Evolutionary conservation across 2,888 invertebrate species (phyloP).

Genomic region (Caenorhabditis sulstoni): DNA sequence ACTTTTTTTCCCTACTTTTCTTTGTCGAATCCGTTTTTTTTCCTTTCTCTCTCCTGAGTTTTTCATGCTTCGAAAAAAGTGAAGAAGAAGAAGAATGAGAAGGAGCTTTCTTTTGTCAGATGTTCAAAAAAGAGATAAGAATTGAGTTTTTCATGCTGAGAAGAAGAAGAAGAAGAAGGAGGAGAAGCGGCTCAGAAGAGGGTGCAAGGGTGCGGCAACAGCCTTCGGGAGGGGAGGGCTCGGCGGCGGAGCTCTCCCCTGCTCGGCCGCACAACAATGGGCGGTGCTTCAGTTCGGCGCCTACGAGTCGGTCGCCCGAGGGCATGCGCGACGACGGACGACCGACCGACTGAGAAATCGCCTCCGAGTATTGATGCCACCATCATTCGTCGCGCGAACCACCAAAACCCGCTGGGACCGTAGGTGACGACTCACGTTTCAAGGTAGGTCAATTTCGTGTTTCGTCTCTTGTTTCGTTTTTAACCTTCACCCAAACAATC

Average conservation of each 20-base stretch:
- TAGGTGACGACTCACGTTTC: constrained; percentile 37
- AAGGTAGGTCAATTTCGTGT: constrained; percentile 20
- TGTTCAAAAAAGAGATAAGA: constrained; percentile 59
- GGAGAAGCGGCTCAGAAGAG: constrained; percentile 18
- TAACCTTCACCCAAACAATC: neutral
- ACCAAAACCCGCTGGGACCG: constrained; percentile 28
- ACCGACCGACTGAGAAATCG: constrained; percentile 28
- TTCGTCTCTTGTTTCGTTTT: constrained; percentile 3
- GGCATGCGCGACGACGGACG: constrained; percentile 50
- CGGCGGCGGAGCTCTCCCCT: constrained; percentile 25
- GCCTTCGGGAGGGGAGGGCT: constrained; percentile 8
- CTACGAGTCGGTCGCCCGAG: constrained; percentile 57
- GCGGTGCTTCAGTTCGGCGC: constrained; percentile 59
- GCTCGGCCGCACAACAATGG: constrained; percentile 50
- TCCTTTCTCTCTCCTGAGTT: neutral
- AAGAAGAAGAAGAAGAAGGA: constrained; percentile 10
- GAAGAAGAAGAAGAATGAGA: constrained; percentile 7
- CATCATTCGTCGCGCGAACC: constrained; percentile 33
- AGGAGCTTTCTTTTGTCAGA: constrained; percentile 46
- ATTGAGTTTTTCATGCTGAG: constrained; percentile 56
- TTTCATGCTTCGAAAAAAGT: neutral
- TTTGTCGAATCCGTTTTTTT: constrained; percentile 40
- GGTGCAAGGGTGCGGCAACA: constrained; percentile 48
- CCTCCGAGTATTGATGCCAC: constrained; percentile 59
- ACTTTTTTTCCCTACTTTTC: constrained; percentile 45